Base-by-base conservation (phyloP, 1,140 invertebrate genomes). In the Campoletis sonorensis region DNA sequence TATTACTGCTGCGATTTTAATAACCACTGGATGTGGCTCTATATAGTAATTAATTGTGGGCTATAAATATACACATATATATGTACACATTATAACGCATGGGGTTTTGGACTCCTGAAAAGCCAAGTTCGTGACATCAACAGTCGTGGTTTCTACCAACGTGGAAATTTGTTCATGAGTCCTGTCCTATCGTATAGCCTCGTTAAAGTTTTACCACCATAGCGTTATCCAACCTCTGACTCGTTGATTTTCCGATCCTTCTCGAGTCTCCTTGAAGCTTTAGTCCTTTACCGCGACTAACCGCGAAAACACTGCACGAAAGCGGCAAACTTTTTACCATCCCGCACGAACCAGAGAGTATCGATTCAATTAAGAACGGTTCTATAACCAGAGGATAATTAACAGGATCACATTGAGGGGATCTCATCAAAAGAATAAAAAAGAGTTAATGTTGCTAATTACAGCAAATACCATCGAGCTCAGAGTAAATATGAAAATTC, bases 21-120 rank as follows among this genome's bases (percentile, higher is more conserved):
- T 72, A 72, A 49, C 70, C 70, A 37, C 33, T 15, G 21, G 26
- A 54, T 30, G 1, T 2, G 49, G 21, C 23, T 45, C 26, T 13
- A 26, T 72, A 54, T 75, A 75, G 23, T 73, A 51, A 73, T 86
- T 87, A 86, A 87, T 87, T 87, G 85, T 86, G 64, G 78, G 81
- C 4, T 54, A 54, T 26, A n/a, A n/a, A 45, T 40, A 37, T 37
- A 27, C 49, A 51, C 18, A 51, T 51, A 51, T 54, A 54, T 21
- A 49, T 13, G 61, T 23, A n/a, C n/a, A n/a, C n/a, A n/a, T n/a
- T n/a, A 23, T 23, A 15, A 26, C 61, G 21, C 21, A 64, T 26
- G 23, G 23, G 61, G 4, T 64, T 51, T 54, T 58, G n/a, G 4
- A 26, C 13, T 40, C 18, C 75, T 40, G 54, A 77, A 77, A 64